Conservation (phyloP, 2,888 invertebrate genomes). For the Gymnosoma rotundatum region DNA sequence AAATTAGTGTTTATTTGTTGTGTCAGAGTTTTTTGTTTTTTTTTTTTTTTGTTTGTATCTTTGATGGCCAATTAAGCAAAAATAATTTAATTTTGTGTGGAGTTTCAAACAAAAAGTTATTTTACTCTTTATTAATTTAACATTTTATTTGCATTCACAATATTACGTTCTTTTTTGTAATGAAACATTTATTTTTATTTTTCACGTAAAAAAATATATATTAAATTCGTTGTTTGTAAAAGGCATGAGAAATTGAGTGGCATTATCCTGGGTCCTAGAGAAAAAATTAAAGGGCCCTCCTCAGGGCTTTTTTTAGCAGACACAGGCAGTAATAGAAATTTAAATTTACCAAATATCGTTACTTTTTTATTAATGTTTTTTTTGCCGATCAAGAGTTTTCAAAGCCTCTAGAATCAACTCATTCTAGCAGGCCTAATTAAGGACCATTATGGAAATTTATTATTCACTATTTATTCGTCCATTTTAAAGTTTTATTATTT, state of each 20-base stretch:
- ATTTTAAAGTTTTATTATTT: slow-evolving; percentile 61
- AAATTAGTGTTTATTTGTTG: slow-evolving; percentile 62
- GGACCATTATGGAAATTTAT: no score
- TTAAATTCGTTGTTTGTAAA: not conserved
- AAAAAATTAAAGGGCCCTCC: no score
- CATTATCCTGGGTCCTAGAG: no score
- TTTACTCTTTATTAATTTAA: slow-evolving; percentile 47
- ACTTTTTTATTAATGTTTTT: no score
- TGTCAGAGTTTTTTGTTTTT: slow-evolving; percentile 43
- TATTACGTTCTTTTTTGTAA: not conserved
- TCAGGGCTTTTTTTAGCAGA: no score
- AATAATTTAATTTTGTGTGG: slow-evolving; percentile 59
- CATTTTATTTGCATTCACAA: slow-evolving; percentile 22
- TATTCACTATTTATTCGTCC: not conserved
- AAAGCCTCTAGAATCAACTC: no score
- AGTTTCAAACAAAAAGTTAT: not conserved
- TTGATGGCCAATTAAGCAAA: slow-evolving; percentile 64
- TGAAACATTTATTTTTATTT: not conserved
- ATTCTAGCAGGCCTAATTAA: no score
- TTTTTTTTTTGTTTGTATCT: no score
- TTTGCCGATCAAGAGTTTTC: no score
- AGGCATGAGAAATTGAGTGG: not conserved
- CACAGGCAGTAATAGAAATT: no score
- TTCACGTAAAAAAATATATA: not conserved
- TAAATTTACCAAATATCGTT: no score